A percentile compares a stretch with the other conserved stretches of the same genome.
These are phyloP conservation scores for Eugnorisma glareosa DNA, from an alignment of 2,888 invertebrate genomes.

Conservation along the genomic window DNA sequence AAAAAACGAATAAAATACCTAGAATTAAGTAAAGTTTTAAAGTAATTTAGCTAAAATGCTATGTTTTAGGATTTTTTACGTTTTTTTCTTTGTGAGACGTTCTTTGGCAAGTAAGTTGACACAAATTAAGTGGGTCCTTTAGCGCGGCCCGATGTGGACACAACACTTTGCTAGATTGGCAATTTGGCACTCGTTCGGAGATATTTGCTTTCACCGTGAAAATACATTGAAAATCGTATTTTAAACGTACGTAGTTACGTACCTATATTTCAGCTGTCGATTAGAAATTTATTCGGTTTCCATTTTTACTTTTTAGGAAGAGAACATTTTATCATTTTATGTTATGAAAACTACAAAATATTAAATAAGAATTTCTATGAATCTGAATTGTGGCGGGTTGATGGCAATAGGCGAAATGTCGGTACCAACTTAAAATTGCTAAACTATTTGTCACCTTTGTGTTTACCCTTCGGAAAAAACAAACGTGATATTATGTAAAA, in stretches of 20 bases:
- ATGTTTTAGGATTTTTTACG: conserved; percentile 22
- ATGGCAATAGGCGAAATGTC: neutral
- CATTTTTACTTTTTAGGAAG: neutral
- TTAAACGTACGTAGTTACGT: conserved; percentile 48
- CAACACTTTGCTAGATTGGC: conserved; percentile 84
- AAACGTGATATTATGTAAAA: neutral
- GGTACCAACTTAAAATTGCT: neutral
- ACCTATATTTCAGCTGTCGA: conserved; percentile 25
- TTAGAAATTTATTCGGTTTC: conserved; percentile 19
- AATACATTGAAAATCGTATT: conserved; percentile 60
- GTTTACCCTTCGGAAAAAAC: neutral
- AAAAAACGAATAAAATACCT: conserved; percentile 25
- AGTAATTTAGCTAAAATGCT: conserved; percentile 36
- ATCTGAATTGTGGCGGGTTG: neutral
- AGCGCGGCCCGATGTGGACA: conserved; percentile 75
- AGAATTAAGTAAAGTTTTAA: conserved; percentile 16
- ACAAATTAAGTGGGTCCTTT: conserved; percentile 67
- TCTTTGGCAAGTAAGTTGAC: conserved; percentile 69
- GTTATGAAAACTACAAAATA: neutral
- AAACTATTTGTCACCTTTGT: neutral
- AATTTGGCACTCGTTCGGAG: conserved; percentile 81
- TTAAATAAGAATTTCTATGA: neutral
- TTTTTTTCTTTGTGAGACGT: conserved; percentile 43
- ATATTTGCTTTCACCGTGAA: conserved; percentile 71
- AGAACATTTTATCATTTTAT: neutral